These are phyloP conservation scores for Kryptolebias ocellatus DNA, from an alignment of 2,797 vertebrate genomes.

Conservation along the genomic window DNA sequence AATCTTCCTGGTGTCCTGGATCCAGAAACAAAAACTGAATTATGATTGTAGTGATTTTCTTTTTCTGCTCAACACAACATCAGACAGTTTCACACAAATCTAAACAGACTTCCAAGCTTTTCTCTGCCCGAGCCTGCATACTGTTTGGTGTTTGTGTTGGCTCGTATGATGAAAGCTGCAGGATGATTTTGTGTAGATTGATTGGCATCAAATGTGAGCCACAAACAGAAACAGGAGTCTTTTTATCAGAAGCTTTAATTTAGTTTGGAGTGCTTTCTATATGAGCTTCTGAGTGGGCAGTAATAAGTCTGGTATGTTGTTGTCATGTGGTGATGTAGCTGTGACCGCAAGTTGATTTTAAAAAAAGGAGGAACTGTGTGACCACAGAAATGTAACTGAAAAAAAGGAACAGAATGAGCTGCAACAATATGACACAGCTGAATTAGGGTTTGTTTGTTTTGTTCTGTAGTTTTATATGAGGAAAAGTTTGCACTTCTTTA, in stretches of 20 bases:
- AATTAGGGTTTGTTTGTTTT: slow-evolving; percentile 4
- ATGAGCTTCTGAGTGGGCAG: slow-evolving; percentile 5
- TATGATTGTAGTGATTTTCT: too few relatives aligned
- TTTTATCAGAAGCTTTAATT: slow-evolving; percentile 4
- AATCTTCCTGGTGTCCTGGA: background rate
- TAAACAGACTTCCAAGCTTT: background rate
- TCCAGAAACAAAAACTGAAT: too few relatives aligned
- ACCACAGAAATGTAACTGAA: slow-evolving; percentile 34
- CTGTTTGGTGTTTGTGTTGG: background rate
- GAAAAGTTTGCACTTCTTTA: background rate
- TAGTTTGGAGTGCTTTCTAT: slow-evolving; percentile 2
- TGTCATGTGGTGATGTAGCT: slow-evolving; percentile 36
- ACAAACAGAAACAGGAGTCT: background rate
- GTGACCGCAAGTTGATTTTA: slow-evolving; percentile 36
- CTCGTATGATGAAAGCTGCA: background rate
- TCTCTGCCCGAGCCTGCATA: background rate
- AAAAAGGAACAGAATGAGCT: slow-evolving; percentile 10
- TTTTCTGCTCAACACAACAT: too few relatives aligned
- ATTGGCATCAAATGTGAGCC: background rate
- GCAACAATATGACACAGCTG: background rate
- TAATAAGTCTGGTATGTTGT: slow-evolving; percentile 27
- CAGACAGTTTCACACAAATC: too few relatives aligned
- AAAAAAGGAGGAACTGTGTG: slow-evolving; percentile 31
- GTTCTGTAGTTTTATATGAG: background rate
- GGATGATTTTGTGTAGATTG: background rate